phyloP scores from a whole-genome alignment of 2,888 invertebrate genomes.

The Acheta domesticus region DNA sequence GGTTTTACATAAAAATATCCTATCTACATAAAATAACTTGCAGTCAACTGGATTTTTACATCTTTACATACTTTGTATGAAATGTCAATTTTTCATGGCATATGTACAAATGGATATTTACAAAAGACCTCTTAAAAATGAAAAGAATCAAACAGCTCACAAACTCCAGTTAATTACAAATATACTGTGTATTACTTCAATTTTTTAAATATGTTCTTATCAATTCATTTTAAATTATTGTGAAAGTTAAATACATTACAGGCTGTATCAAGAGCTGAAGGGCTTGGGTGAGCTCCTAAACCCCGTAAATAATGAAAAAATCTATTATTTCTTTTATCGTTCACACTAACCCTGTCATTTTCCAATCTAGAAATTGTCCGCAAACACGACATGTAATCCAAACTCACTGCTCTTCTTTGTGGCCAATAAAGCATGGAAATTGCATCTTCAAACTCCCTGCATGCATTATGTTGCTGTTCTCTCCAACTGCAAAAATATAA shows the following conservation, averaged over 20 bases:
- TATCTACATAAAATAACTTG: too few relatives aligned
- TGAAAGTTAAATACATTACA: constrained; percentile 24
- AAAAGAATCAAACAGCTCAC: too few relatives aligned
- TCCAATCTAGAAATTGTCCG: constrained; percentile 69
- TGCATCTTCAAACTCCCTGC: constrained; percentile 52
- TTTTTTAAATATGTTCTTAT: too few relatives aligned
- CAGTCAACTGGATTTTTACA: too few relatives aligned
- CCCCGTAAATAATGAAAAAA: constrained; percentile 76
- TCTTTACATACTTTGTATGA: too few relatives aligned
- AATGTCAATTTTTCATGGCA: too few relatives aligned
- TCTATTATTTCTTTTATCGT: constrained; percentile 65
- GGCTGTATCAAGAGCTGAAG: constrained; percentile 39
- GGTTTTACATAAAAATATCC: too few relatives aligned
- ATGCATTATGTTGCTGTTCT: constrained; percentile 46
- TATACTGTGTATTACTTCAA: too few relatives aligned
- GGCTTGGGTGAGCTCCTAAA: constrained; percentile 53
- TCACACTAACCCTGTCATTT: constrained; percentile 55
- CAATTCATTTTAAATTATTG: not conserved
- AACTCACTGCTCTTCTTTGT: constrained; percentile 55
- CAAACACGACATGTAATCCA: constrained; percentile 69
- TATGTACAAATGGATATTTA: too few relatives aligned
- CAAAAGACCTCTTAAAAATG: too few relatives aligned
- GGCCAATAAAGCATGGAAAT: constrained; percentile 51
- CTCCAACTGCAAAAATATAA: constrained; percentile 51
- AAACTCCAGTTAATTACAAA: too few relatives aligned